These are phyloP conservation scores for Anthoscopus minutus DNA, from an alignment of 2,113 vertebrate species.

Conservation along the genomic window DNA sequence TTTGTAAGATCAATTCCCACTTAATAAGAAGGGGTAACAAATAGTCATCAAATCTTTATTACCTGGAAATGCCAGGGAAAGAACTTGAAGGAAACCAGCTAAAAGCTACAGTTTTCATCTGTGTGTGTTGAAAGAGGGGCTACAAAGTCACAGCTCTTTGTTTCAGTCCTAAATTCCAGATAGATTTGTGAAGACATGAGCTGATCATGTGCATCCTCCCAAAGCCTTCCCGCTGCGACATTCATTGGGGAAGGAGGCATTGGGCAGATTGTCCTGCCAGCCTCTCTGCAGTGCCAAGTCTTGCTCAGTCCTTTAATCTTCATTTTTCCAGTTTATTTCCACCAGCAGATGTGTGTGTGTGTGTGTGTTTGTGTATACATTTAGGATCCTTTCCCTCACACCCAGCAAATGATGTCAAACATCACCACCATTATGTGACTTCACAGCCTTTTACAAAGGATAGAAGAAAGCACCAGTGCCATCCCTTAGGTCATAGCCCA, in stretches of 20 bases:
- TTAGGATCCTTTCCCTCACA: neutral
- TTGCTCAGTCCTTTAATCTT: neutral
- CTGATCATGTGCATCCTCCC: neutral
- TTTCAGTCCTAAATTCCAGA: neutral
- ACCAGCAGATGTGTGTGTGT: neutral
- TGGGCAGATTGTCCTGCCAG: neutral
- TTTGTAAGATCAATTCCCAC: neutral
- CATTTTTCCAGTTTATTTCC: neutral
- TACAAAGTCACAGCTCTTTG: neutral
- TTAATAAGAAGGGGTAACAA: neutral
- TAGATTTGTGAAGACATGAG: neutral
- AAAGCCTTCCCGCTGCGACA: neutral
- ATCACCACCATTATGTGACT: neutral
- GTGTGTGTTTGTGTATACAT: too few species aligned
- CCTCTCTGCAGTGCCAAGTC: neutral
- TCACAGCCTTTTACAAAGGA: neutral
- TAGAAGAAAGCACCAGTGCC: neutral
- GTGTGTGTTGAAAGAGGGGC: neutral
- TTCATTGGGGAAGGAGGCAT: neutral
- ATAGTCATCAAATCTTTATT: neutral
- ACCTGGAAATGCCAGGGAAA: neutral
- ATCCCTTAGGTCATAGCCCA: neutral
- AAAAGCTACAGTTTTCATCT: neutral
- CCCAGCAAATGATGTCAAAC: neutral
- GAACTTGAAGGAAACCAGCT: neutral